phyloP scores from a whole-genome alignment of 2,888 invertebrate species.

The Pristionchus arcanus region DNA sequence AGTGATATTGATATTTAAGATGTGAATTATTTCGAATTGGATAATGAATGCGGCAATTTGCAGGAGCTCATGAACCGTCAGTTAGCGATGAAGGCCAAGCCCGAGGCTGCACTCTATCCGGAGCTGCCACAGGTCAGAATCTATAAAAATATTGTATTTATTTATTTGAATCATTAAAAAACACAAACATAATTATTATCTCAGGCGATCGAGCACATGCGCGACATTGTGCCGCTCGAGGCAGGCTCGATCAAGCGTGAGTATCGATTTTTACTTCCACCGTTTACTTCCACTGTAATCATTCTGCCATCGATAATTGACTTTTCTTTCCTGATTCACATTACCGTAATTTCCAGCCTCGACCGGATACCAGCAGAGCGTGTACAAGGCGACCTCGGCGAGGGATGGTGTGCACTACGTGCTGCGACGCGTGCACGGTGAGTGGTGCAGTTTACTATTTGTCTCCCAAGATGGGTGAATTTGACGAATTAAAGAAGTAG shows the following conservation, averaged over 20 bases:
- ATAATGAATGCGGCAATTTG: background rate
- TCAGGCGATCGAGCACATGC: slow-evolving; percentile 61
- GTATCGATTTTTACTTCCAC: slow-evolving; percentile 11
- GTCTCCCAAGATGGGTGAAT: background rate
- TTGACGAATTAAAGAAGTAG: background rate
- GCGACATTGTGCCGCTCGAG: slow-evolving; percentile 66
- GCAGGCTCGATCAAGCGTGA: slow-evolving; percentile 37
- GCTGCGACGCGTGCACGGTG: slow-evolving; percentile 67
- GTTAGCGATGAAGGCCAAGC: slow-evolving; percentile 66
- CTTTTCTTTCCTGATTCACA: no score
- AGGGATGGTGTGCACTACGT: slow-evolving; percentile 69
- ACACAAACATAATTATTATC: background rate
- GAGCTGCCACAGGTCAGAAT: slow-evolving; percentile 63
- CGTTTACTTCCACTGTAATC: background rate
- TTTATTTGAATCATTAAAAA: no score
- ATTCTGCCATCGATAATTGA: no score
- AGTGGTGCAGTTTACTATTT: background rate
- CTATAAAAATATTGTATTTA: no score
- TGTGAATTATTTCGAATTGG: no score
- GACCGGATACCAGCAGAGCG: slow-evolving; percentile 23
- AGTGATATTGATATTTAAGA: no score
- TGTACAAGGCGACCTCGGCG: slow-evolving; percentile 49
- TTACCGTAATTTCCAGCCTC: slow-evolving; percentile 60
- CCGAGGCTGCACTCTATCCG: slow-evolving; percentile 60
- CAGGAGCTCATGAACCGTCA: slow-evolving; percentile 70